Evolutionary conservation across 2,888 invertebrate species (phyloP), one percentile per base, ranked within the genome.

Genomic region (Pollenia labialis): DNA sequence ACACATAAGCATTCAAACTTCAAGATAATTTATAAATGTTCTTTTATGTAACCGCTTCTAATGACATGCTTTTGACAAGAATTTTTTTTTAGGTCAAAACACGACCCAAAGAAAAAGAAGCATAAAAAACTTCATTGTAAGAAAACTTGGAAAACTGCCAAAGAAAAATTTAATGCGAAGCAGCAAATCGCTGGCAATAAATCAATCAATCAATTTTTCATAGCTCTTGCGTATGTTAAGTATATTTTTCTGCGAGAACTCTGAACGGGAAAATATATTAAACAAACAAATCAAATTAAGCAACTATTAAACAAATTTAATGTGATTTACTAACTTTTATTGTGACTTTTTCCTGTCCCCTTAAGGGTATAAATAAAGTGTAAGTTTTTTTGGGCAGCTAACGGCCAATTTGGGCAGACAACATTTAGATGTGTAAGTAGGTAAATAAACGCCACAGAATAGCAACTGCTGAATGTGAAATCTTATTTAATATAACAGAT

Each of bases 1-100:
- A 60, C 60, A 62, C 14, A 62, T 75, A 62, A 74, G 62, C 60
- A 50, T 40, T 60, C 60, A 60, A 60, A 60, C 48, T 60, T 74
- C 11, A 60, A 62, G 14, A 75, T 62, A 75, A 75, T 75, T 62
- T 62, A n/a, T 10, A 11, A 46, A 11, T 60, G 32, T 60, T 48
- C 46, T 40, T 58, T 18, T 32, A 50, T 18, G 14, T 60, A 32
- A 74, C 60, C 50, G 42, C 60, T 42, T 60, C 1, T 4, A 60
- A 52, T 42, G 62, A 42, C 50, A 32, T 72, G 58, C 58, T 58
- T 23, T 16, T 75, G 75, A 62, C 50, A 52, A 42, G 50, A 42
- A 40, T 60, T 60, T 14, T 42, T 58, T 32, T 23, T 2, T 23
- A 23, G 23, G 23, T 54, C 23, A 54, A 18, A 6, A 23, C 54